Conservation (phyloP, 2,888 invertebrate genomes). For the Terebella lapidaria region DNA sequence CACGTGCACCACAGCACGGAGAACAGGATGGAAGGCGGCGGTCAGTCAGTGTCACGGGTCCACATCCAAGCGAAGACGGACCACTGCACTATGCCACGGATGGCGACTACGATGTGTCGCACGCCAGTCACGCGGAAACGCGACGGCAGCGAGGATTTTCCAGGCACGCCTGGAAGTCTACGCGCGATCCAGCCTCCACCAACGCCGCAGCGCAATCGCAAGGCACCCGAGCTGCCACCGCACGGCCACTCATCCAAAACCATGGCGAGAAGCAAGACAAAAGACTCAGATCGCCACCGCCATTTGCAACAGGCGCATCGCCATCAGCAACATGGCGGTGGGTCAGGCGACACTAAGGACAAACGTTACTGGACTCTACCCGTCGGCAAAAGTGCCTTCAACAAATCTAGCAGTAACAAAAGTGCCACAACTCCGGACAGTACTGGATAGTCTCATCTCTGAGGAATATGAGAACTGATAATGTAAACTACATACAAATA, state of each 20-base stretch:
- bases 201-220: neutral
- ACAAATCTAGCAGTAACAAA: too few relatives aligned
- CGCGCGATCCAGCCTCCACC: neutral
- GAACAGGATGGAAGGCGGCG: neutral
- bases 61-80: neutral
- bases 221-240: neutral
- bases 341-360: neutral
- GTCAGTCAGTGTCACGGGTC: neutral
- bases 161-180: neutral
- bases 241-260: neutral
- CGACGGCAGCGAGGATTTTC: neutral
- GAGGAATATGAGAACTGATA: too few relatives aligned
- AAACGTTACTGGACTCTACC: neutral
- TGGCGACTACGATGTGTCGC: neutral
- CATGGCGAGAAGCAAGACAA: neutral
- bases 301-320: neutral
- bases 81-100: neutral
- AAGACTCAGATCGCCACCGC: neutral
- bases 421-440: too few relatives aligned
- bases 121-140: neutral
- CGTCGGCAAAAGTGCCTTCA: neutral
- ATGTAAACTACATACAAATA: too few relatives aligned
- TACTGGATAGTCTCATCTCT: too few relatives aligned
- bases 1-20: slow-evolving; percentile 1
- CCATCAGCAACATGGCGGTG: neutral